phyloP scores from a whole-genome alignment of 2,797 vertebrate genomes.

The Manis javanica region DNA sequence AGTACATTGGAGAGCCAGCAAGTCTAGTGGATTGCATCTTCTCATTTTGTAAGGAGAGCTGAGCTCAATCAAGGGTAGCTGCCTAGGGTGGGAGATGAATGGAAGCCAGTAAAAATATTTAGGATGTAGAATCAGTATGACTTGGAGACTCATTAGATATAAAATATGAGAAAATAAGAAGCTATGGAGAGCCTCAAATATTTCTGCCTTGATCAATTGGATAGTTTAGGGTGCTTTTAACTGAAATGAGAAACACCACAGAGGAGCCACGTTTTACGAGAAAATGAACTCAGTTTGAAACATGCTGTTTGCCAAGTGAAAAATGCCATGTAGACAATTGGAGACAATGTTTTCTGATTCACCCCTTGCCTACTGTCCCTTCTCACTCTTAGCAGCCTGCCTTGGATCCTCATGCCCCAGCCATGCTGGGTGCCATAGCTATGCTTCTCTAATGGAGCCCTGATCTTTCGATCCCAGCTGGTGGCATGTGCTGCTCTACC shows the following conservation, averaged over 20 bases:
- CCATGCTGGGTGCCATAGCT: background rate
- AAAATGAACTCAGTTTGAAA: background rate
- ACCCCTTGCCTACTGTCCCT: background rate
- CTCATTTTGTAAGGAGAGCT: background rate
- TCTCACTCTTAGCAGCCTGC: background rate
- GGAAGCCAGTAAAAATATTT: background rate
- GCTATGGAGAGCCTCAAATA: background rate
- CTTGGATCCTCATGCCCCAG: background rate
- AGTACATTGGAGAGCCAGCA: background rate
- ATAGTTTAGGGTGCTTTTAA: background rate
- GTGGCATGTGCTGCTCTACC: background rate
- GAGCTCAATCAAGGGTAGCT: background rate
- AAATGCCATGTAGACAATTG: background rate
- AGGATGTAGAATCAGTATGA: background rate
- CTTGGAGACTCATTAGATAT: background rate
- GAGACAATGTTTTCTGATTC: background rate
- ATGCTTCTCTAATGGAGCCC: background rate
- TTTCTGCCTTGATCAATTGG: background rate
- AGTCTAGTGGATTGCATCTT: background rate
- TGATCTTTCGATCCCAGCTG: background rate
- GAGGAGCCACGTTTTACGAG: background rate
- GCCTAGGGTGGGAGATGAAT: background rate
- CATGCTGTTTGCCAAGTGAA: background rate
- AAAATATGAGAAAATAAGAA: background rate
- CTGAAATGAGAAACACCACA: background rate